phyloP scores from a whole-genome alignment of 2,113 vertebrate genomes.

The Seriola aureovittata region DNA sequence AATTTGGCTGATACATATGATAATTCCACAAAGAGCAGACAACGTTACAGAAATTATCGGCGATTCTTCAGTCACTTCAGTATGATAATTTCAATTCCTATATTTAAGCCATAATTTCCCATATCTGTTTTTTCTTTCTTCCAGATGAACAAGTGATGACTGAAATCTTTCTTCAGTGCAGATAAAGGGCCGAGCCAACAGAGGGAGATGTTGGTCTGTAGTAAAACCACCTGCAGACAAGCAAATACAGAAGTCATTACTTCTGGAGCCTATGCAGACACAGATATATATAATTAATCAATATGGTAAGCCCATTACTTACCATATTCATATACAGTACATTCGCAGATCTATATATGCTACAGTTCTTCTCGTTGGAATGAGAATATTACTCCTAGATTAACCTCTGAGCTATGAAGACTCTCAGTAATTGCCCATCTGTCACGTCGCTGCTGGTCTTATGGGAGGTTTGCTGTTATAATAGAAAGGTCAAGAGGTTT shows the following conservation, averaged over 20 bases:
- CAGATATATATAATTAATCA: neutral
- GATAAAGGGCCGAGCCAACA: slow-evolving; percentile 50
- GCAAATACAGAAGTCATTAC: neutral
- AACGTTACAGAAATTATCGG: neutral
- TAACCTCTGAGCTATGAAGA: neutral
- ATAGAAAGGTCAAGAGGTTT: slow-evolving; percentile 16
- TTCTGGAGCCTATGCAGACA: neutral
- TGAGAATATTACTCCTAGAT: neutral
- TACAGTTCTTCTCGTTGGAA: neutral
- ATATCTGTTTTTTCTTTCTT: neutral
- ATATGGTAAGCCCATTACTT: neutral
- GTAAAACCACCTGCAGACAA: neutral
- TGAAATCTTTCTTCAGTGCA: slow-evolving; percentile 20
- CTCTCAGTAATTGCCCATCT: neutral
- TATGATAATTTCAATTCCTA: neutral
- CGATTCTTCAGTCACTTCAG: neutral
- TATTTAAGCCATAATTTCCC: neutral
- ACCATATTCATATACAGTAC: neutral
- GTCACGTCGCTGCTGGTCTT: neutral
- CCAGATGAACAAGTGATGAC: neutral
- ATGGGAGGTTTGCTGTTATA: neutral
- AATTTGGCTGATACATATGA: neutral
- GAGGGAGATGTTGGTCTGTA: slow-evolving; percentile 51
- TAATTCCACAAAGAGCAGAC: neutral
- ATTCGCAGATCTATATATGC: neutral